phyloP scores from a whole-genome alignment of 1,140 invertebrate genomes.

The Periplaneta americana region DNA sequence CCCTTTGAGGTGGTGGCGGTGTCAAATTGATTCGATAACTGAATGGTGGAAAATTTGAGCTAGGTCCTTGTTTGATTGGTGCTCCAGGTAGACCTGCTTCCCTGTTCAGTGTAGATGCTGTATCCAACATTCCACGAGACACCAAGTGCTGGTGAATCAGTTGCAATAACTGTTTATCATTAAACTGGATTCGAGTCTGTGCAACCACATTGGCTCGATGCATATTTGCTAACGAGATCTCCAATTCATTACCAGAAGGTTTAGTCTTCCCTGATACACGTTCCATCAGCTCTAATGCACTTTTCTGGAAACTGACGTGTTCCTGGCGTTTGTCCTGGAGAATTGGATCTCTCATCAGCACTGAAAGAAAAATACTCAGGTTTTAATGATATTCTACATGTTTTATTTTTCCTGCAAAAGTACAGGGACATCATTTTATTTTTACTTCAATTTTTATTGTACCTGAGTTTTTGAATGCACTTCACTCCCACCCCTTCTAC shows the following conservation, averaged over 20 bases:
- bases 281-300: slow-evolving; percentile 86
- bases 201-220: slow-evolving; percentile 90
- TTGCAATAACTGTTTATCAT: slow-evolving; percentile 87
- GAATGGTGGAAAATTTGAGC: slow-evolving; percentile 45
- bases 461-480: too few species aligned
- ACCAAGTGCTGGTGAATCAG: slow-evolving; percentile 86
- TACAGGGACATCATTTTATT: too few species aligned
- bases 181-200: slow-evolving; percentile 90
- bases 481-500: too few species aligned
- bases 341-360: slow-evolving; percentile 91
- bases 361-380: slow-evolving; percentile 48
- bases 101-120: slow-evolving; percentile 64
- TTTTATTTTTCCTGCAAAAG: too few species aligned
- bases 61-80: slow-evolving; percentile 26
- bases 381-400: too few species aligned
- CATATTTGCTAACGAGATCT: slow-evolving; percentile 79
- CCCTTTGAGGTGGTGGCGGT: neutral
- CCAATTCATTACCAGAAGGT: slow-evolving; percentile 68
- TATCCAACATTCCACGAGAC: slow-evolving; percentile 64
- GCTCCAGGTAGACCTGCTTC: slow-evolving; percentile 60
- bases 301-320: slow-evolving; percentile 94
- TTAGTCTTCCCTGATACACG: slow-evolving; percentile 88
- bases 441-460: too few species aligned
- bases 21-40: slow-evolving; percentile 37
- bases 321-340: slow-evolving; percentile 93